Evolutionary conservation across 92 coral and sea anemone genomes (phyloP).

Genomic region (Parazoanthus swiftii): DNA sequence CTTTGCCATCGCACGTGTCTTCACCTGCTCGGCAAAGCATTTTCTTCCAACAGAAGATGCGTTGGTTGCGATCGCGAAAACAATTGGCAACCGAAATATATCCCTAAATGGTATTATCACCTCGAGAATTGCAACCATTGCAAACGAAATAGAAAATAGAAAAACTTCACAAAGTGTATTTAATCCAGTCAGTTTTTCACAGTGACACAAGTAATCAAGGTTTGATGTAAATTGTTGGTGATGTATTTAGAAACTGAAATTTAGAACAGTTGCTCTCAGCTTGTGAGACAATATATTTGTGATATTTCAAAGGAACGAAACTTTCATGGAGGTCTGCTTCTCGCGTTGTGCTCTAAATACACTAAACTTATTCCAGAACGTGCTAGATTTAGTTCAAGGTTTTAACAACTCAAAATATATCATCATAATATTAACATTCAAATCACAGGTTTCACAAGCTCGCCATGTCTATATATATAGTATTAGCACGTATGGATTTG

Average conservation of each 20-base stretch:
- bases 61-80: slow-evolving; percentile 25
- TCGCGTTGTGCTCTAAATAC: too few species aligned
- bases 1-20: slow-evolving; percentile 25
- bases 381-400: background rate
- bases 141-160: background rate
- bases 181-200: background rate
- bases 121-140: slow-evolving; percentile 33
- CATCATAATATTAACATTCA: background rate
- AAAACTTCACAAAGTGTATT: background rate
- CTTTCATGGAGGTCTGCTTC: too few species aligned
- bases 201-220: too few species aligned
- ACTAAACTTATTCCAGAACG: too few species aligned
- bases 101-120: slow-evolving; percentile 51
- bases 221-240: too few species aligned
- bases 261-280: too few species aligned
- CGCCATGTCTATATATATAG: background rate
- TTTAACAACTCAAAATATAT: too few species aligned
- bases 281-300: too few species aligned
- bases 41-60: slow-evolving; percentile 36
- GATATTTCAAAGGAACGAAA: too few species aligned
- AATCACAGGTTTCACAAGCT: background rate
- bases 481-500: background rate
- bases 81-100: slow-evolving; percentile 20
- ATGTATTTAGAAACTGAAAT: too few species aligned
- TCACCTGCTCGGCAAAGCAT: slow-evolving; percentile 42